Evolutionary conservation across 1,140 invertebrate genomes (phyloP), one percentile per base, ranked within the genome.

Genomic region (Saccostrea cuccullata): DNA sequence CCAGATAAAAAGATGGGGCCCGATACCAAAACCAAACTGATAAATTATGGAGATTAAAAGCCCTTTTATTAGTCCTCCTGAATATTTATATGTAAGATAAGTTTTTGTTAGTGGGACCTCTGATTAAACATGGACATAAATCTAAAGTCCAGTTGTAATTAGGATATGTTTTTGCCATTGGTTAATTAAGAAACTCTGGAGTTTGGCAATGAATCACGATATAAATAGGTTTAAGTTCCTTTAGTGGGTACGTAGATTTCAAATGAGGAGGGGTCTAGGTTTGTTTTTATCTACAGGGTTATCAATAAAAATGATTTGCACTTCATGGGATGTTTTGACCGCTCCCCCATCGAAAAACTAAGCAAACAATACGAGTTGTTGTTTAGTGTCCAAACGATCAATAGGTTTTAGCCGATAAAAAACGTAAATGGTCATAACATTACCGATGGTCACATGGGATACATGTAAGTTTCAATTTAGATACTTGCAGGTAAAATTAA

Each of bases 41-140:
- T 77, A 77, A 77, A 77, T 77, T 77, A 77, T 77, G 70, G 70
- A 77, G 70, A 77, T 77, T 77, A 77, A 77, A 77, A 77, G 70
- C 70, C 70, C 30, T 77, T 77, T 77, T 77, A 77, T 77, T 26
- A 77, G 23, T 26, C 70, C 70, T 77, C 23, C 23, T 77, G 70
- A 77, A 77, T 77, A 77, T 77, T 77, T 17, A 77, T 77, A 77
- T 77, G 26, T 15, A 77, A 77, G 70, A 77, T 77, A 77, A 77
- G 70, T 77, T 77, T 77, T 77, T 77, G 26, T 36, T 30, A 15
- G 70, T 77, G 26, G 9, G 6, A 30, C 70, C 70, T 77, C 70
- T 77, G 26, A 77, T 36, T 77, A 36, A 4, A 77, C 20, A 26
- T 26, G 26, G 67, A 73, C 26, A 23, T 73, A 73, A 73, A 73